Percentiles rank a stretch among this genome's conserved stretches.
Conservation (phyloP, 1,140 invertebrate species). For the Dinoponera quadriceps region DNA sequence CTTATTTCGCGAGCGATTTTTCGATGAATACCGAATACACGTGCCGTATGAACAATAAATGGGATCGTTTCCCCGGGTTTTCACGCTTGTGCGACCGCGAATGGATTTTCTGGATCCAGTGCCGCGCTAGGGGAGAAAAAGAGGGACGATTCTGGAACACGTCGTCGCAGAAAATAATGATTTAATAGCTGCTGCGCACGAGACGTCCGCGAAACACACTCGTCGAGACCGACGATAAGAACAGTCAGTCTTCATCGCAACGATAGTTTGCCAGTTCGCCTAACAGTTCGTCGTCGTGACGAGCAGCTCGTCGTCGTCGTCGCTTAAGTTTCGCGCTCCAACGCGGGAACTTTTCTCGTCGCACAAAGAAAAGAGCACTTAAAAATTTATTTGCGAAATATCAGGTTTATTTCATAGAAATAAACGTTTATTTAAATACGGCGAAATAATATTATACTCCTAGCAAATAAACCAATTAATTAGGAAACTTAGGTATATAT, state of each 20-base stretch:
- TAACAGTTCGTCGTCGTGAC: constrained; percentile 10
- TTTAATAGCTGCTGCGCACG: constrained; percentile 23
- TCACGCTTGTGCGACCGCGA: constrained; percentile 39
- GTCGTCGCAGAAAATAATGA: constrained; percentile 44
- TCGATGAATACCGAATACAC: constrained; percentile 59
- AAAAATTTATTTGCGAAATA: too few relatives aligned
- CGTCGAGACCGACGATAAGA: constrained; percentile 25
- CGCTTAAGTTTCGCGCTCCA: constrained; percentile 43
- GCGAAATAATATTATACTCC: too few relatives aligned
- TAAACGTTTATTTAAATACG: too few relatives aligned
- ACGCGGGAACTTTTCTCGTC: constrained; percentile 52
- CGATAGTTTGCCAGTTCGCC: constrained; percentile 24
- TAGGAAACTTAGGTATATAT: too few relatives aligned
- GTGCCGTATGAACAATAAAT: constrained; percentile 47
- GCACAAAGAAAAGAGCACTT: too few relatives aligned
- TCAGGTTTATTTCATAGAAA: too few relatives aligned
- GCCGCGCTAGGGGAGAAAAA: background rate
- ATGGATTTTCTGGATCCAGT: constrained; percentile 38
- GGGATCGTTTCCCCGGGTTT: constrained; percentile 42
- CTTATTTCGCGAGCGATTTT: constrained; percentile 59
- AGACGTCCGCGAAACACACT: background rate
- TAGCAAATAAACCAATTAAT: too few relatives aligned
- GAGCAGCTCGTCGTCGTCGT: constrained; percentile 7
- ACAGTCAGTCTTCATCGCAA: background rate
- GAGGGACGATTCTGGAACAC: constrained; percentile 4